Evolutionary conservation across 1,140 invertebrate species (phyloP).

Genomic region (Leptoteleia sp.): DNA sequence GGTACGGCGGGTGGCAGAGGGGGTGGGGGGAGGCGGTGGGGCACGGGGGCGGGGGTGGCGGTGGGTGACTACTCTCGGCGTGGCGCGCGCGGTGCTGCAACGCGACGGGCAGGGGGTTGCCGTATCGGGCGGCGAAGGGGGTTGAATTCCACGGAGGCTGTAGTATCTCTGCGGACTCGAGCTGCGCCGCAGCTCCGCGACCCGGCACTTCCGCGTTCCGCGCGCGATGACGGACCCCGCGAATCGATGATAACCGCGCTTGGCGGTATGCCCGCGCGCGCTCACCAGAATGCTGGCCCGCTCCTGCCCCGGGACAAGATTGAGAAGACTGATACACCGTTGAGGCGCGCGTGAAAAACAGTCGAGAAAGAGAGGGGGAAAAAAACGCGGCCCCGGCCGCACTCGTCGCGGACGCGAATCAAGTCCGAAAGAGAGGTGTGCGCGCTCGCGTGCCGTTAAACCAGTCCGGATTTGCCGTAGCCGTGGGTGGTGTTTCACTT

Average conservation of each 20-base stretch:
- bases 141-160: slow-evolving; percentile 66
- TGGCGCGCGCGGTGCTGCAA: slow-evolving; percentile 58
- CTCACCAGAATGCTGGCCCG: background rate
- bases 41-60: too few species aligned
- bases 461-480: slow-evolving; percentile 9
- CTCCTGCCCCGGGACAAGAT: slow-evolving; percentile 1
- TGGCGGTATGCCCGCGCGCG: slow-evolving; percentile 3
- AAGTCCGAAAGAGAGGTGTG: too few species aligned
- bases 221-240: slow-evolving; percentile 35
- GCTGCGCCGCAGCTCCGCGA: slow-evolving; percentile 56
- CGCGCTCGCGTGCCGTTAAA: slow-evolving; percentile 11
- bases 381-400: too few species aligned
- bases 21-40: too few species aligned
- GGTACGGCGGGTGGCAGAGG: too few species aligned
- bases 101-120: slow-evolving; percentile 52
- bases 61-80: too few species aligned
- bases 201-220: slow-evolving; percentile 30
- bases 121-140: slow-evolving; percentile 59
- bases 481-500: slow-evolving; percentile 19
- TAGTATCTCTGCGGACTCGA: slow-evolving; percentile 66
- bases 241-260: slow-evolving; percentile 41
- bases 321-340: slow-evolving; percentile 32
- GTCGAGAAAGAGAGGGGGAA: too few species aligned
- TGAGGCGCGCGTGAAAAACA: slow-evolving; percentile 1
- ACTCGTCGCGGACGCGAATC: too few species aligned